Percentiles rank a stretch among this genome's conserved stretches.
Conservation (phyloP, 2,888 invertebrate genomes). For the Aspidapion aeneum region DNA sequence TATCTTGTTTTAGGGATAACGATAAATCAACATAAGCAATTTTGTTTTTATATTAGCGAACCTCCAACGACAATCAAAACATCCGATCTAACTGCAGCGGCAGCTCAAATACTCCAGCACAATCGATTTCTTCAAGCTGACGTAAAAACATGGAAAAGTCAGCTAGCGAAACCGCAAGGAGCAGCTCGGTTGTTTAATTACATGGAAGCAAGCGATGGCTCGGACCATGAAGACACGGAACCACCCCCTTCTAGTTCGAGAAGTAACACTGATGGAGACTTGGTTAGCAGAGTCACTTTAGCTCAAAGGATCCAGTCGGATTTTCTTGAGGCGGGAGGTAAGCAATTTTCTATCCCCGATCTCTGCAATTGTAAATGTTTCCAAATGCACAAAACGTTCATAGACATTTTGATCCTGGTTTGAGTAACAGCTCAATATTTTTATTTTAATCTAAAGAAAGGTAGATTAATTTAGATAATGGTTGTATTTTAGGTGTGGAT, state of each 20-base stretch:
- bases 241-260: constrained; percentile 9
- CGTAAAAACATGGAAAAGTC: constrained; percentile 39
- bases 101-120: constrained; percentile 43
- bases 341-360: no score
- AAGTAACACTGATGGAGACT: constrained; percentile 45
- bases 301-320: constrained; percentile 50
- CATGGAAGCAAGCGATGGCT: constrained; percentile 71
- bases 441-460: no score
- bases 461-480: no score
- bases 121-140: constrained; percentile 43
- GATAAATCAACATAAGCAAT: no score
- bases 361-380: no score
- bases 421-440: no score
- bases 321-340: constrained; percentile 62
- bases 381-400: no score
- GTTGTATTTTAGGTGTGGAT: constrained; percentile 43
- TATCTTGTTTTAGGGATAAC: no score
- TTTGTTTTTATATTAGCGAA: constrained; percentile 23
- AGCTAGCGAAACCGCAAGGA: constrained; percentile 52
- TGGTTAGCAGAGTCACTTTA: constrained; percentile 39
- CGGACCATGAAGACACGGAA: constrained; percentile 54
- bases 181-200: constrained; percentile 69
- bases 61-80: constrained; percentile 31
- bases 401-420: no score
- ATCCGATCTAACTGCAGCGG: constrained; percentile 41